Conservation (phyloP, 2,797 vertebrate genomes). For the Gallinago stenura region DNA sequence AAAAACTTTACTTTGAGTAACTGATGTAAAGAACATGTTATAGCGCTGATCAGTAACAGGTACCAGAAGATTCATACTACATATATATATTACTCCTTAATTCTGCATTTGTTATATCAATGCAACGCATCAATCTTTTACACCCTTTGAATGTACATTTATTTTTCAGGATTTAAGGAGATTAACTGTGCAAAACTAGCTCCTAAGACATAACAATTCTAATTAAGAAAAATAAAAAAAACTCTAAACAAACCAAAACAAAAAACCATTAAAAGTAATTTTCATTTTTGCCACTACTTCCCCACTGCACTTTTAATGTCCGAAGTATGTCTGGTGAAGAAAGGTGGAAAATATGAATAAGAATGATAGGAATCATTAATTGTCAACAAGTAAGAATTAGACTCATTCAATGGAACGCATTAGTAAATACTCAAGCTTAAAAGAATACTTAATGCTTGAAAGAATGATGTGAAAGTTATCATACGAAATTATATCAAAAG, state of each 20-base stretch:
- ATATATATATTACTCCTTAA: not conserved
- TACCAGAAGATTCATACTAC: not conserved
- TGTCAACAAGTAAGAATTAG: conserved; percentile 5
- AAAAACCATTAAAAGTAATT: not conserved
- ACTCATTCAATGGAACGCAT: not conserved
- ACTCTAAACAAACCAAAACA: not conserved
- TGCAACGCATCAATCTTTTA: not conserved
- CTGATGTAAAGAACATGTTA: not conserved
- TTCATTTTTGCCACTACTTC: not conserved
- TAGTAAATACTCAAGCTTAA: conserved; percentile 9
- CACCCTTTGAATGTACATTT: not conserved
- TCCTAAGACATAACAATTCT: not conserved
- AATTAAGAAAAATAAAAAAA: not conserved
- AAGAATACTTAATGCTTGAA: not conserved
- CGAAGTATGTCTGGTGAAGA: not conserved
- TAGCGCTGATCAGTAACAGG: not conserved
- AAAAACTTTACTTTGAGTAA: not conserved
- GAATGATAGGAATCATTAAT: not conserved
- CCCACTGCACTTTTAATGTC: not conserved
- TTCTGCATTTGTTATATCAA: not conserved
- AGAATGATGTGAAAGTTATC: not conserved
- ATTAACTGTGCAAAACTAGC: not conserved
- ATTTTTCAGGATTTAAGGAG: not conserved
- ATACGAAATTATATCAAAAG: not conserved
- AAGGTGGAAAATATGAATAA: not conserved